Conservation (phyloP, 2,113 vertebrate genomes). For the Cariama cristata region DNA sequence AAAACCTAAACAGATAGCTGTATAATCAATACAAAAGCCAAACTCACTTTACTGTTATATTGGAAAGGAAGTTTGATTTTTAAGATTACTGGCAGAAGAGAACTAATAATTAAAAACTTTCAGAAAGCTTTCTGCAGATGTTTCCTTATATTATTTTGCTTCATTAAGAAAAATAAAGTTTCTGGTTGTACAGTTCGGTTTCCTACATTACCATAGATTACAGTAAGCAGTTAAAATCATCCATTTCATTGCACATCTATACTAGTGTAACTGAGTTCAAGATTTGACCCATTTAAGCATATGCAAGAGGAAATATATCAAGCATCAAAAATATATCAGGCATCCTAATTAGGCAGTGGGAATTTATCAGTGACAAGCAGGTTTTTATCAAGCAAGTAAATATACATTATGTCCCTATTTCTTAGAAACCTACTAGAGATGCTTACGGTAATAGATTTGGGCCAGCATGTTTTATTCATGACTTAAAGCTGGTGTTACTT, state of each 20-base stretch:
- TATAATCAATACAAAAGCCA: not conserved
- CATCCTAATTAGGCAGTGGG: not conserved
- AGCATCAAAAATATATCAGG: not conserved
- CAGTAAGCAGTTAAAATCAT: not conserved
- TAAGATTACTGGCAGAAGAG: not conserved
- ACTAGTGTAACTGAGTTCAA: not conserved
- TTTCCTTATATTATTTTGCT: not conserved
- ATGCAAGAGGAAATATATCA: not conserved
- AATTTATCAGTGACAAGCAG: not conserved
- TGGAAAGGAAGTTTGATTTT: not conserved
- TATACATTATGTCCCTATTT: not conserved
- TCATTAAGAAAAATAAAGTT: not conserved
- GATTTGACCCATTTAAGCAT: not conserved
- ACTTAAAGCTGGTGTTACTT: not conserved
- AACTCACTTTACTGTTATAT: not conserved
- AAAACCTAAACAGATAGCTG: not conserved
- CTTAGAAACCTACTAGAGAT: not conserved
- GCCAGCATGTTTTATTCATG: constrained; percentile 24
- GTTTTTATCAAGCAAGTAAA: constrained; percentile 13
- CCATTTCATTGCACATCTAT: not conserved
- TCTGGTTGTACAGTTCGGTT: not conserved
- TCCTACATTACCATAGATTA: not conserved
- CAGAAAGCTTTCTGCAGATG: not conserved
- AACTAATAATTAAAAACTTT: not conserved
- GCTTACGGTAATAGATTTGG: not conserved